A percentile compares a stretch with the other conserved stretches of the same genome.
phyloP scores from a whole-genome alignment of 2,113 vertebrate species.

The Miniopterus natalensis region DNA sequence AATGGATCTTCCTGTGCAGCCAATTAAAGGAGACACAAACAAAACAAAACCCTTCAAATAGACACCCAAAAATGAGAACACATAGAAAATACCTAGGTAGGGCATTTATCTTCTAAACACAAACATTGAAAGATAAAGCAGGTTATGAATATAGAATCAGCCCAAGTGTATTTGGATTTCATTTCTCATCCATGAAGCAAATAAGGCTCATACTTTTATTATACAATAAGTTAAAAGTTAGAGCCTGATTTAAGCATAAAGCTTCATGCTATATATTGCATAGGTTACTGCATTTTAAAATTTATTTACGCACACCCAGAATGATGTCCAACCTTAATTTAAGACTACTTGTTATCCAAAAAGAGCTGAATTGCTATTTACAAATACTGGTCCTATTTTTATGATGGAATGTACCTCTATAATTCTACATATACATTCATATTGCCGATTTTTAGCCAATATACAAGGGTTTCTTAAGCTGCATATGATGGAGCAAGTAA shows the following conservation, averaged over 20 bases:
- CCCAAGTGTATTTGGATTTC: constrained; percentile 40
- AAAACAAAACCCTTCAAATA: constrained; percentile 80
- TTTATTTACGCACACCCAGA: not conserved
- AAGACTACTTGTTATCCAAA: not conserved
- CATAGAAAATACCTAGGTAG: constrained; percentile 46
- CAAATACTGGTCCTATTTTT: not conserved
- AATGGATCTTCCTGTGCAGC: constrained; percentile 83
- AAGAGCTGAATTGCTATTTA: not conserved
- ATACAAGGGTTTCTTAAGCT: not conserved
- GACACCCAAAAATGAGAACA: constrained; percentile 19
- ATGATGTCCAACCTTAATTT: not conserved
- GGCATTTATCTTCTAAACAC: constrained; percentile 54
- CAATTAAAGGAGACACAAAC: constrained; percentile 78
- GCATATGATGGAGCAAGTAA: not conserved
- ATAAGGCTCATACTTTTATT: not conserved
- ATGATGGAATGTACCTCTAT: too few relatives aligned
- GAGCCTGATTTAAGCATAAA: constrained; percentile 17
- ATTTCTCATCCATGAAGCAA: constrained; percentile 26
- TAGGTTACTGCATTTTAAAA: not conserved
- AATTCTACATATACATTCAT: not conserved
- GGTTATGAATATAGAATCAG: constrained; percentile 39
- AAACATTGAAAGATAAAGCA: not conserved
- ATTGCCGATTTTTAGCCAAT: not conserved
- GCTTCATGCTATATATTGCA: not conserved
- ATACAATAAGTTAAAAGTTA: constrained; percentile 9